Percentiles rank a stretch among this genome's conserved stretches.
Evolutionary conservation across 2,113 vertebrate genomes (phyloP).

Genomic region (Ariopsis seemanni): DNA sequence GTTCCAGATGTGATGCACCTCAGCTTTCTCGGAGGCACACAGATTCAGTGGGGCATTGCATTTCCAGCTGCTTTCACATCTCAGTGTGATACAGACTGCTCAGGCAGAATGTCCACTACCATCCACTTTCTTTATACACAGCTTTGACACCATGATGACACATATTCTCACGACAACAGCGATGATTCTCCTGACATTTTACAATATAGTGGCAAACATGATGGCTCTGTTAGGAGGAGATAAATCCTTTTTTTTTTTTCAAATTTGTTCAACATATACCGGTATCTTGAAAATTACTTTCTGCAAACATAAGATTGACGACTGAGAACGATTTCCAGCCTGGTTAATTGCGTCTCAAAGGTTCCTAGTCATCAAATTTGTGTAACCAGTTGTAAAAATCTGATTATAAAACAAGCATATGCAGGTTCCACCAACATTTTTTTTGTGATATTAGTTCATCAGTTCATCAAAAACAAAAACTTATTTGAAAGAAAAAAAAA

Average conservation of each 20-base stretch:
- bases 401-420: not conserved
- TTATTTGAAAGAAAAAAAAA: not conserved
- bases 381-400: not conserved
- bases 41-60: constrained; percentile 41
- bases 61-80: constrained; percentile 43
- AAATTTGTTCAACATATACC: not conserved
- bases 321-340: not conserved
- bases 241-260: not conserved
- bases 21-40: constrained; percentile 7
- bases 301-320: not conserved
- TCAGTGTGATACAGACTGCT: constrained; percentile 29
- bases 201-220: not conserved
- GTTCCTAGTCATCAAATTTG: not conserved
- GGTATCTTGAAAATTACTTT: constrained; percentile 18
- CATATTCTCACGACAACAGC: not conserved
- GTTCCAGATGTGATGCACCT: constrained; percentile 50
- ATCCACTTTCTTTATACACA: constrained; percentile 18
- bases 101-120: constrained; percentile 40
- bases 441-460: not conserved
- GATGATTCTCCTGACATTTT: not conserved
- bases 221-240: not conserved
- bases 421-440: not conserved
- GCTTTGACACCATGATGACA: not conserved
- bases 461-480: not conserved
- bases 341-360: not conserved